These are phyloP conservation scores for Cyprinus carpio DNA, from an alignment of 2,113 vertebrate genomes.

Conservation along the genomic window DNA sequence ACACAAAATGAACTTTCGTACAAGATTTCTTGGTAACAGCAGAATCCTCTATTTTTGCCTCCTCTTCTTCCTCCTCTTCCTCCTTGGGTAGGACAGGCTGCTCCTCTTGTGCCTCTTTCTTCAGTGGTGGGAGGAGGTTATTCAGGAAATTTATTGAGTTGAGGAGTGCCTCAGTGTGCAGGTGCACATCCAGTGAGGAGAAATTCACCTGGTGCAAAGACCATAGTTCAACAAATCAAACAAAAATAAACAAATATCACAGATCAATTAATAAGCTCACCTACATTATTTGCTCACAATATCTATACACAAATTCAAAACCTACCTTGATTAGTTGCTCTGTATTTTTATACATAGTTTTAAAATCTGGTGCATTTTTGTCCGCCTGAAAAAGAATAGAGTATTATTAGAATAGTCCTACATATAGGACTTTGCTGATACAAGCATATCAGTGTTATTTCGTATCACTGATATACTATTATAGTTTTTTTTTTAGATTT, in stretches of 20 bases:
- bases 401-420: background rate
- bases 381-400: slow-evolving; percentile 77
- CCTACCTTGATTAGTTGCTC: slow-evolving; percentile 92
- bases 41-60: slow-evolving; percentile 81
- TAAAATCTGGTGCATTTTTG: slow-evolving; percentile 84
- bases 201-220: slow-evolving; percentile 78
- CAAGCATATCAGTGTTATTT: background rate
- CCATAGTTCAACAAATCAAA: no score
- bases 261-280: no score
- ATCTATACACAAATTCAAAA: no score
- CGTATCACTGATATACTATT: no score
- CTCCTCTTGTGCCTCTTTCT: slow-evolving; percentile 72
- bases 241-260: no score
- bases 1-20: slow-evolving; percentile 49
- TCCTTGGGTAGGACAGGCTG: slow-evolving; percentile 68
- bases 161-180: slow-evolving; percentile 92
- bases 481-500: no score
- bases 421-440: background rate
- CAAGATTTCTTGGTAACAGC: slow-evolving; percentile 66
- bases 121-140: slow-evolving; percentile 81
- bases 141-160: slow-evolving; percentile 88
- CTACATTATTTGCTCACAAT: no score
- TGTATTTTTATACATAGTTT: slow-evolving; percentile 81
- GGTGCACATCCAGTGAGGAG: slow-evolving; percentile 93
- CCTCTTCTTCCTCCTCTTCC: slow-evolving; percentile 72